Base-by-base conservation (phyloP, 1,140 invertebrate genomes). In the Pygmarrhopalites habei region DNA sequence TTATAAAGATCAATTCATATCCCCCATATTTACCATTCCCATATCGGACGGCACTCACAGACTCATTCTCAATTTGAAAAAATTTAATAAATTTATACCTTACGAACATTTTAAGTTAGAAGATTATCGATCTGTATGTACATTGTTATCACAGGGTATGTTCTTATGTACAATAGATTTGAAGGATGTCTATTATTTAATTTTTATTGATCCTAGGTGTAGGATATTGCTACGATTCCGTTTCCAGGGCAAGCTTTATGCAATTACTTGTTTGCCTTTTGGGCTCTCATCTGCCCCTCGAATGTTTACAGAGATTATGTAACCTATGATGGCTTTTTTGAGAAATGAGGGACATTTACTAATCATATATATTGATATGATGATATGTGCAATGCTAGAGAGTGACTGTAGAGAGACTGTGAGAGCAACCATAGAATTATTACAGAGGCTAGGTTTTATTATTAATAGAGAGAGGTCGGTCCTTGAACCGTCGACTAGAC, bases 11-110 rank as follows among this genome's bases (percentile, higher is more conserved):
- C 39, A 41, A n/a, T 41, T 41, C n/a, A 12, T 41, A n/a, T n/a
- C n/a, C n/a, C n/a, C 12, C 12, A 41, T 41, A 41, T 41, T 41
- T 41, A 41, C 39, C 39, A n/a, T 41, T 12, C 12, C 39, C n/a
- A 41, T 12, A 41, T 41, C n/a, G n/a, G n/a, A n/a, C n/a, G n/a
- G n/a, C n/a, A n/a, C n/a, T n/a, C n/a, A n/a, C n/a, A n/a, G n/a
- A 2, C 29, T 60, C 12, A 35, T 60, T 32, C n/a, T 60, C 0
- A 60, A 60, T 60, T 35, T 60, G 19, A 60, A 60, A 25, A 1
- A 1, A n/a, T 21, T 60, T 2, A 60, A 60, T 51, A 25, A 60
- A 49, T 60, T 60, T 51, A 28, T 60, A n/a, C 1, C 28, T 2
- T 51, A 28, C 14, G 26, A 28, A 1, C 43, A 60, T n/a, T n/a